Conservation (phyloP, 1,140 invertebrate species). For the Ooceraea biroi region DNA sequence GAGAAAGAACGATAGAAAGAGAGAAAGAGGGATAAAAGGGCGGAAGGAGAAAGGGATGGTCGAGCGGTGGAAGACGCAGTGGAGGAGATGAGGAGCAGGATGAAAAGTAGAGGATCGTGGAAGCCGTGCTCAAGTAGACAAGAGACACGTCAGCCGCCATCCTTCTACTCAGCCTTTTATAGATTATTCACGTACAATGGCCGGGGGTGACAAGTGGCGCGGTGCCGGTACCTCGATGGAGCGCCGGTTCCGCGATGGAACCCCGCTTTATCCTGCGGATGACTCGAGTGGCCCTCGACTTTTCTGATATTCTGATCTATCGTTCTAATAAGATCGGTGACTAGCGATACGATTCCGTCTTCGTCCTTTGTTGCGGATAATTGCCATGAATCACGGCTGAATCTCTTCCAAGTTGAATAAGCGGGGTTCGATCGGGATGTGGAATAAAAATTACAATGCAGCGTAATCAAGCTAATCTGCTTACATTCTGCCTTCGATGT, state of each 20-base stretch:
- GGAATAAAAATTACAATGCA: too few relatives aligned
- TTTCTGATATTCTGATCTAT: constrained; percentile 50
- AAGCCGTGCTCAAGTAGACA: constrained; percentile 86
- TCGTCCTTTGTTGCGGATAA: constrained; percentile 31
- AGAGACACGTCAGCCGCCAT: constrained; percentile 83
- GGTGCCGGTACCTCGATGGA: constrained; percentile 35
- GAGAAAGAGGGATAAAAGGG: constrained; percentile 71
- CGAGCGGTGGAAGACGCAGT: constrained; percentile 61
- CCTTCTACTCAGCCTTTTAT: constrained; percentile 84
- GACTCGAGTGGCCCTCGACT: constrained; percentile 55
- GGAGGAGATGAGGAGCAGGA: constrained; percentile 70
- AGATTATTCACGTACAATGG: constrained; percentile 85
- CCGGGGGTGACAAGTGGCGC: constrained; percentile 79
- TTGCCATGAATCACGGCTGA: not conserved
- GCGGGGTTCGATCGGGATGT: too few relatives aligned
- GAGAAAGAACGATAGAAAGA: constrained; percentile 54
- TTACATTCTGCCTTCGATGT: too few relatives aligned
- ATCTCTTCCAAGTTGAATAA: too few relatives aligned
- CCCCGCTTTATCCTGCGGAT: constrained; percentile 57
- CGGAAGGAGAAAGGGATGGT: constrained; percentile 40
- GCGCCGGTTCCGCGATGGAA: constrained; percentile 50
- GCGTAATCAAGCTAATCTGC: too few relatives aligned
- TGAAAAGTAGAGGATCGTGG: constrained; percentile 83
- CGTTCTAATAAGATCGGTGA: constrained; percentile 39
- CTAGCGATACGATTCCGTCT: constrained; percentile 29